Percentiles rank a stretch among this genome's conserved stretches.
Conservation (phyloP, 2,113 vertebrate genomes). For the Nycticebus coucang region DNA sequence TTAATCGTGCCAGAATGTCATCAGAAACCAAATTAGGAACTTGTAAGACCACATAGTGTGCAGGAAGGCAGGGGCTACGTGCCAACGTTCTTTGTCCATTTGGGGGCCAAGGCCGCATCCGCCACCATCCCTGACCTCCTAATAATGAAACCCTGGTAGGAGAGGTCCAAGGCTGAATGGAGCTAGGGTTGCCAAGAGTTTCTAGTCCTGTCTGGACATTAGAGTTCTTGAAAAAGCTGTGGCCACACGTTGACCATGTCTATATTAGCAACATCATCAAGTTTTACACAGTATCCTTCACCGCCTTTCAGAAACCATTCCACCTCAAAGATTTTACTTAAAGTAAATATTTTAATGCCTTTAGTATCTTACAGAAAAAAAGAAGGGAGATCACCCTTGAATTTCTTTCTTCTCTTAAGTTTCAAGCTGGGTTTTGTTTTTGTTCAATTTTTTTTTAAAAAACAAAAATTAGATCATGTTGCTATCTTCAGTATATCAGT, state of each 20-base stretch:
- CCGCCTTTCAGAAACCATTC: background rate
- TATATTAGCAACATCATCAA: accelerated
- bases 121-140: background rate
- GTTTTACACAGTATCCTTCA: accelerated
- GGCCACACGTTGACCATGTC: accelerated
- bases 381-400: accelerated
- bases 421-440: background rate
- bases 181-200: accelerated
- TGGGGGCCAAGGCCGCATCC: accelerated
- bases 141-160: accelerated
- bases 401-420: background rate
- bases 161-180: background rate
- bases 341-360: background rate
- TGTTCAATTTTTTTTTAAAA: background rate
- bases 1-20: background rate
- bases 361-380: background rate
- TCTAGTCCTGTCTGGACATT: accelerated
- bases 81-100: background rate
- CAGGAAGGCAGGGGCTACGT: accelerated
- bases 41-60: background rate
- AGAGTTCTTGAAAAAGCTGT: background rate
- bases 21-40: background rate
- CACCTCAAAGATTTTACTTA: no score
- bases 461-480: background rate
- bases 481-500: background rate